Base-by-base conservation (phyloP, 2,888 invertebrate genomes). In the Amphimallon solstitiale region DNA sequence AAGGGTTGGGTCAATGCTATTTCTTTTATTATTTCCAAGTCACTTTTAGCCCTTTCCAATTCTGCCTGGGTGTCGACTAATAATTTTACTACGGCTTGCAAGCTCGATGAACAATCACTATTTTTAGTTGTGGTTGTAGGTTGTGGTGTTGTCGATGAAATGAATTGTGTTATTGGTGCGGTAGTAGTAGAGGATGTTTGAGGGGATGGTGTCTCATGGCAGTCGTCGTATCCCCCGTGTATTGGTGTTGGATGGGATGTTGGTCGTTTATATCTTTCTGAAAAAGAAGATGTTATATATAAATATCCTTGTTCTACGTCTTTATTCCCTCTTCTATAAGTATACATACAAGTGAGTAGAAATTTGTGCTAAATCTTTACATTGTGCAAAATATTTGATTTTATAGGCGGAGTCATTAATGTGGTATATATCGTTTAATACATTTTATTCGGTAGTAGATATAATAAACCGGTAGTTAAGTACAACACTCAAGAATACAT, bases 1-100 rank as follows among this genome's bases (percentile, higher is more conserved):
- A 66, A 54, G 15, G 52, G 62, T 45, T 62, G 67, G 7, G 45
- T 51, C 21, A 46, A 37, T 12, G 61, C 66, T 10, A 45, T 14
- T 10, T 49, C 45, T 15, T 64, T 40, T 4, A 70, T 38, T 29
- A 65, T 38, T 14, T 43, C 63, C 12, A 46, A 59, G 35, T 56
- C 43, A n/a, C 45, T 49, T 46, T 38, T 61, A 2, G 61, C 12
- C 2, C 7, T 3, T 4, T 45, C 63, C 23, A 54, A 35, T 35
- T 67, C 59, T n/a, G 38, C 29, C 21, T 63, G 63, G 12, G 52
- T 15, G 9, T 61, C 29, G 35, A 61, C 10, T 19, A 67, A 6
- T 2, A 35, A 9, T 7, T 54, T 40, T 7, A 43, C 29, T 10
- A 34, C 12, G 1, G 51, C 43, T n/a, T 43, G 14, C n/a, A 52